Conservation (phyloP, 2,888 invertebrate genomes). For the Acheta domesticus region DNA sequence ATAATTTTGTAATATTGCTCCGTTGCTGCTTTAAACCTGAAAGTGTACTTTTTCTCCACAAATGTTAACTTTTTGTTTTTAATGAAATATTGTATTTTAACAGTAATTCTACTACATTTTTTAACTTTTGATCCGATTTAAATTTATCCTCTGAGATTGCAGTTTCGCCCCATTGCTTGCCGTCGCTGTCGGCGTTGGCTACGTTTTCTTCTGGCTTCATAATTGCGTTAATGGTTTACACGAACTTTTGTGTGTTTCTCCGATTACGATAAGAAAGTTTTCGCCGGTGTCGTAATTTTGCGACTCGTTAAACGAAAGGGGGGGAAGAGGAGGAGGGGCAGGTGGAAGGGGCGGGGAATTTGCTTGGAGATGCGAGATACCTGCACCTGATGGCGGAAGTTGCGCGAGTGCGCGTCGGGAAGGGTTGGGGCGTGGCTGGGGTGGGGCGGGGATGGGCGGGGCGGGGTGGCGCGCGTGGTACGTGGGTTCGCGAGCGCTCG, state of each 20-base stretch:
- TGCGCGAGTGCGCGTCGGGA: no score
- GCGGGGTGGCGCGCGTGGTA: no score
- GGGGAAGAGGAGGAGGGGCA: background rate
- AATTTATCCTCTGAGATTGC: no score
- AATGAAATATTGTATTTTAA: background rate
- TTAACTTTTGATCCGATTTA: no score
- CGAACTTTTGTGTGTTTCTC: background rate
- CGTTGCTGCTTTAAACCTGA: background rate
- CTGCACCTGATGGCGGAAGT: background rate
- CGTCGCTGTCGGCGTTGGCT: background rate
- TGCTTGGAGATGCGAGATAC: background rate
- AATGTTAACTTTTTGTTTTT: background rate
- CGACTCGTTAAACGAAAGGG: background rate
- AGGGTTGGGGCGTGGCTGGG: no score
- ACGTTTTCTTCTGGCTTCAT: background rate
- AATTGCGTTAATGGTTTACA: conserved; percentile 18
- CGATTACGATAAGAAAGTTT: conserved; percentile 18
- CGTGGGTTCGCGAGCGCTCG: no score
- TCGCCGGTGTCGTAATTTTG: background rate
- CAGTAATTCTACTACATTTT: background rate
- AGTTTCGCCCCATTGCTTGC: no score
- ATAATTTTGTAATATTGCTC: no score
- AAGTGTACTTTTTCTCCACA: background rate
- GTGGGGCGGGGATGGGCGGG: no score
- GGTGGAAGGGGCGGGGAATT: background rate